Conservation (phyloP, 53 echinoderm and acorn worm species). For the Zoroaster sp. region DNA sequence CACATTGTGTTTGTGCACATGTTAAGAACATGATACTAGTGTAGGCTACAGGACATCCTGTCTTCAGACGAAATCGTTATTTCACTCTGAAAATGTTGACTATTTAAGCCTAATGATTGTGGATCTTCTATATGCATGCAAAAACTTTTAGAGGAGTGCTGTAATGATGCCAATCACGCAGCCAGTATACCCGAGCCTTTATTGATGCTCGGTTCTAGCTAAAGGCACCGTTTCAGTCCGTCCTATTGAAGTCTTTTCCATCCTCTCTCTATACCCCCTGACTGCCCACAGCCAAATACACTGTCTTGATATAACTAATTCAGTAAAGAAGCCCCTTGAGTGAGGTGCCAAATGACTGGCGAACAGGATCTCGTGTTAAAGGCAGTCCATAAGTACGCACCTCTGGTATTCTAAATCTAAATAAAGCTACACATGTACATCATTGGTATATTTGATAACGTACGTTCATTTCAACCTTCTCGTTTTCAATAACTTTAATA, state of each 20-base stretch:
- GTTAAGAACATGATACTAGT: no score
- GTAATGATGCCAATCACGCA: neutral
- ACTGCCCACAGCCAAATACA: neutral
- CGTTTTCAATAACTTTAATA: no score
- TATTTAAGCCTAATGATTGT: no score
- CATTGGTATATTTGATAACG: no score
- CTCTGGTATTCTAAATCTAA: no score
- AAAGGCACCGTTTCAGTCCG: neutral
- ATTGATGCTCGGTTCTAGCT: neutral
- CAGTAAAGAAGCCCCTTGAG: neutral
- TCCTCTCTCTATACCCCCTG: neutral
- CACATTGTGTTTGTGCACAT: no score
- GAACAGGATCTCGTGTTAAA: neutral
- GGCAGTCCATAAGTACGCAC: neutral
- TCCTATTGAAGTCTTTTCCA: neutral
- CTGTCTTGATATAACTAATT: neutral
- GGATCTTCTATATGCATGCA: no score
- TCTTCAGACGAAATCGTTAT: neutral
- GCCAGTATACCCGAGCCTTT: neutral
- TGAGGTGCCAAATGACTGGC: neutral
- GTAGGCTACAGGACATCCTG: neutral
- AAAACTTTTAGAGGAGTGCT: neutral
- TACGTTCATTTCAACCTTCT: no score
- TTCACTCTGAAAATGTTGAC: no score
- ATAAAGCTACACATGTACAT: no score